phyloP scores from a whole-genome alignment of 2,888 invertebrate species.

The Incurvaria masculella region DNA sequence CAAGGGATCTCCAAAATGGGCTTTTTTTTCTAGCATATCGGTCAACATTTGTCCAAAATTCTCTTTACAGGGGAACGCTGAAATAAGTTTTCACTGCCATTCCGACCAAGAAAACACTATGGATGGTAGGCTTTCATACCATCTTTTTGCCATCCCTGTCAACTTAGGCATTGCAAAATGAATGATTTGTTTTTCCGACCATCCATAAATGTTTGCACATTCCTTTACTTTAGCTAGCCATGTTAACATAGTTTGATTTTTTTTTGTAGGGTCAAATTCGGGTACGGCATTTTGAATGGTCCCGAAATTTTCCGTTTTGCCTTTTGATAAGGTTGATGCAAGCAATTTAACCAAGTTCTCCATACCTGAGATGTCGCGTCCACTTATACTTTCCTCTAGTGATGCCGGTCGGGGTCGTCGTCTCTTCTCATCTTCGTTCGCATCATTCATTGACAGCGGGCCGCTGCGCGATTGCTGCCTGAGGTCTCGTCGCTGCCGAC shows the following conservation, averaged over 20 bases:
- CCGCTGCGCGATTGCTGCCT: too few species aligned
- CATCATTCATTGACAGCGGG: too few species aligned
- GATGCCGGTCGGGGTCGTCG: too few species aligned
- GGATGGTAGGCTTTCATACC: constrained; percentile 11
- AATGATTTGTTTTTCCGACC: neutral
- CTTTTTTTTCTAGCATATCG: constrained; percentile 16
- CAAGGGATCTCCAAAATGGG: constrained; percentile 12
- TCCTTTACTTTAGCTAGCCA: neutral
- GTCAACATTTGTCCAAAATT: constrained; percentile 18
- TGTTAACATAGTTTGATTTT: neutral
- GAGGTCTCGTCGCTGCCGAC: too few species aligned
- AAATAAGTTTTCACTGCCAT: constrained; percentile 18
- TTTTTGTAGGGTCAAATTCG: neutral
- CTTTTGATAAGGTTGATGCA: too few species aligned
- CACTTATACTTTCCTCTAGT: too few species aligned
- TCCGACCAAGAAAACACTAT: constrained; percentile 18
- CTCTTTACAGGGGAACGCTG: constrained; percentile 18
- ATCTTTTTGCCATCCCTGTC: neutral
- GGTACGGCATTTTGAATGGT: too few species aligned
- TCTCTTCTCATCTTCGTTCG: too few species aligned
- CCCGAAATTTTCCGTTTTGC: too few species aligned
- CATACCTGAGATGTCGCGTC: too few species aligned
- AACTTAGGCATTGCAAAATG: neutral
- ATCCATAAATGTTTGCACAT: neutral
- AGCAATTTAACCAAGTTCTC: too few species aligned